phyloP scores from a whole-genome alignment of 2,797 vertebrate species.

The Sphenopsis melanotis region DNA sequence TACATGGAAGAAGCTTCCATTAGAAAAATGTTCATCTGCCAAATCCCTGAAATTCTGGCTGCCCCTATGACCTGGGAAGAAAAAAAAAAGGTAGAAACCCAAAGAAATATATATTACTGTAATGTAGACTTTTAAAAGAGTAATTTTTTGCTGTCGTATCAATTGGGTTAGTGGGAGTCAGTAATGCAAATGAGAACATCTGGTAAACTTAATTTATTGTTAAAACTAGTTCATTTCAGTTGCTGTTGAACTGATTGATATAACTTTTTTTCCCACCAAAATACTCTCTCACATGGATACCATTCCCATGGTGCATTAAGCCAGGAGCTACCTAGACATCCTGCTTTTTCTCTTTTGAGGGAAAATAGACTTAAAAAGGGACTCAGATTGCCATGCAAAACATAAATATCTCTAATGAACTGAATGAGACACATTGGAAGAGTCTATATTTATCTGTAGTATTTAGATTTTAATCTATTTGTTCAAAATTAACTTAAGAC shows the following conservation, averaged over 20 bases:
- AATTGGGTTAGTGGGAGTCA: accelerated
- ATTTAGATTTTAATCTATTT: neutral
- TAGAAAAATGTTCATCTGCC: neutral
- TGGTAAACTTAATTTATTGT: neutral
- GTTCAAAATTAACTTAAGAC: neutral
- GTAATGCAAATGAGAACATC: neutral
- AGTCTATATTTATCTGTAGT: neutral
- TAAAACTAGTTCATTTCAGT: neutral
- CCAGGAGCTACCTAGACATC: neutral
- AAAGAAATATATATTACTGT: neutral
- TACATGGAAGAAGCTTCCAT: neutral
- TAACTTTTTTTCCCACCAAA: neutral
- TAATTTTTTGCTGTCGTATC: neutral
- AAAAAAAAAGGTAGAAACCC: neutral
- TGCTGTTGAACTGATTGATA: neutral
- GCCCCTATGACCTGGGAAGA: neutral
- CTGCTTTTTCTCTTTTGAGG: neutral
- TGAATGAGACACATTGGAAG: neutral
- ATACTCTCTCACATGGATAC: neutral
- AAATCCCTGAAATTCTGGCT: neutral
- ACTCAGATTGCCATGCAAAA: neutral
- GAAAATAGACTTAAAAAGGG: neutral
- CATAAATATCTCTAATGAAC: neutral
- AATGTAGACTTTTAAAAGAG: neutral
- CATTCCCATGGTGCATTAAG: neutral